Percentiles rank a stretch among this genome's conserved stretches.
phyloP scores from a whole-genome alignment of 2,888 invertebrate genomes.

The Caenorhabditis sp. region DNA sequence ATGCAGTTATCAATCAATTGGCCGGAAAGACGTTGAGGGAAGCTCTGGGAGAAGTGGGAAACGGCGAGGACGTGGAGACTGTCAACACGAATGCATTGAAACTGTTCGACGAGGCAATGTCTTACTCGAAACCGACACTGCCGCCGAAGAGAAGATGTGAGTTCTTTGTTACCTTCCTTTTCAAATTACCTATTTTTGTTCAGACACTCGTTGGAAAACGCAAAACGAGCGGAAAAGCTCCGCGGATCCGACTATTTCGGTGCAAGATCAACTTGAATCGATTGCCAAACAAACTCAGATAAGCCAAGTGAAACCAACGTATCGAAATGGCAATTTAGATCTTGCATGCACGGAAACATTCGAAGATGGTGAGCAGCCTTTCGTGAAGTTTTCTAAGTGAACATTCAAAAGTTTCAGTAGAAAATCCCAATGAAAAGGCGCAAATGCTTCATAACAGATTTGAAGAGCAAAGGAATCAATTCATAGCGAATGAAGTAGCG shows the following conservation, averaged over 20 bases:
- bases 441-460: slow-evolving; percentile 14
- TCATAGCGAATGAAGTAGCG: slow-evolving; percentile 6
- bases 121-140: background rate
- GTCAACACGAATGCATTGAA: slow-evolving; percentile 36
- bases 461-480: slow-evolving; percentile 22
- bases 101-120: slow-evolving; percentile 45
- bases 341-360: slow-evolving; percentile 13
- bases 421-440: background rate
- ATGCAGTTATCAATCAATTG: slow-evolving; percentile 27
- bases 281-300: background rate
- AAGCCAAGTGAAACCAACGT: background rate
- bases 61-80: background rate
- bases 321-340: slow-evolving; percentile 20
- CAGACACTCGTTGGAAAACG: slow-evolving; percentile 17
- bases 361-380: background rate
- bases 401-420: background rate
- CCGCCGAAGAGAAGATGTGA: slow-evolving; percentile 31
- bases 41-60: background rate
- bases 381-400: background rate
- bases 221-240: background rate
- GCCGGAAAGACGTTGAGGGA: background rate
- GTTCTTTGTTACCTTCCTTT: background rate
- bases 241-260: background rate
- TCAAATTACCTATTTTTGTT: background rate
- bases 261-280: background rate